A percentile compares a stretch with the other conserved stretches of the same genome.
Evolutionary conservation across 2,113 vertebrate genomes (phyloP).

Genomic region (Festucalex cinctus): DNA sequence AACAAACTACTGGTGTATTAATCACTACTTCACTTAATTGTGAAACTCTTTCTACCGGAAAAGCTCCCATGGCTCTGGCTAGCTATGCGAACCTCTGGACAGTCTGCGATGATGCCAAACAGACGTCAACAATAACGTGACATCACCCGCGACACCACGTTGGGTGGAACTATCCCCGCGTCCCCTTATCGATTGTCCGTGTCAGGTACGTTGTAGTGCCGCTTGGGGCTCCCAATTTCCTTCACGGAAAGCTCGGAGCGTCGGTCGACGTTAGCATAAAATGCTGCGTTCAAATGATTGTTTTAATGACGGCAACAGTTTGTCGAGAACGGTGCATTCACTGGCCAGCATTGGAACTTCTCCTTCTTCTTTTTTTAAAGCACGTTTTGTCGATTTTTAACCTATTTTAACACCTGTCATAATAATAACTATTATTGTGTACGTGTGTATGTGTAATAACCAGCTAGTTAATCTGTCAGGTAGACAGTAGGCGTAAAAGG

Average conservation of each 20-base stretch:
- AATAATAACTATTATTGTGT: background rate
- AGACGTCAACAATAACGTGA: slow-evolving; percentile 36
- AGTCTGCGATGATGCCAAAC: slow-evolving; percentile 29
- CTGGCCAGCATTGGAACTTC: background rate
- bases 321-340: background rate
- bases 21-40: slow-evolving; percentile 21
- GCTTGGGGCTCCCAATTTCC: background rate
- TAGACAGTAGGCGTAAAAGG: background rate
- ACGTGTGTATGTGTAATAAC: background rate
- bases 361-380: too few relatives aligned
- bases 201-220: slow-evolving; percentile 40
- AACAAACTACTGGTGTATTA: background rate
- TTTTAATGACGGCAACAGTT: slow-evolving; percentile 36
- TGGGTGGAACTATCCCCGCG: slow-evolving; percentile 8
- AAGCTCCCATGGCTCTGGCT: slow-evolving; percentile 11
- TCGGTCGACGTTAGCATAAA: slow-evolving; percentile 33
- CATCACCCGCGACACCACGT: slow-evolving; percentile 23
- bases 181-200: slow-evolving; percentile 5
- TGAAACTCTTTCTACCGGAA: slow-evolving; percentile 42
- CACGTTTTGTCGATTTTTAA: background rate
- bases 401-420: background rate
- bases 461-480: background rate
- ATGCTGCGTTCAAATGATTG: slow-evolving; percentile 12
- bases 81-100: slow-evolving; percentile 5
- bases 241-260: background rate